phyloP scores from a whole-genome alignment of 2,113 vertebrate genomes.

The Eidolon helvum region DNA sequence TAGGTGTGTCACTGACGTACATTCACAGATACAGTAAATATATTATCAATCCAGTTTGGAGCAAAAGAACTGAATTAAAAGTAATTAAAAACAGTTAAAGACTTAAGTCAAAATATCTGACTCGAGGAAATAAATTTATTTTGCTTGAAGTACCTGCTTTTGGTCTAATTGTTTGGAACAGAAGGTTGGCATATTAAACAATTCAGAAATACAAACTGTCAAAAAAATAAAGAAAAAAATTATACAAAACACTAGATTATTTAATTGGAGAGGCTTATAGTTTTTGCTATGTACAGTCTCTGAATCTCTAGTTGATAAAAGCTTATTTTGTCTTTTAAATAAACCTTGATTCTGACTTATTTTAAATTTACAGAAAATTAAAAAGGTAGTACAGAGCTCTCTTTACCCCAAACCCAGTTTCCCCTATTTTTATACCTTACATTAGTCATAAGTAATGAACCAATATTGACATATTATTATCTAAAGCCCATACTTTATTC shows the following conservation, averaged over 20 bases:
- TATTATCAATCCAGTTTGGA: background rate
- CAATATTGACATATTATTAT: background rate
- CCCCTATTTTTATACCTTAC: background rate
- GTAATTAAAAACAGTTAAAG: background rate
- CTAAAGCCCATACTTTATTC: background rate
- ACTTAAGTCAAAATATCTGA: background rate
- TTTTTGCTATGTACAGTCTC: background rate
- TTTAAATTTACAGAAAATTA: background rate
- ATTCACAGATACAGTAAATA: background rate
- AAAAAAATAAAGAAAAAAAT: background rate
- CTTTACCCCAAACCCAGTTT: background rate
- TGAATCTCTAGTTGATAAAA: background rate
- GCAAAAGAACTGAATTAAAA: background rate
- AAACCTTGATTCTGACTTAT: background rate
- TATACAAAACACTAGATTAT: background rate
- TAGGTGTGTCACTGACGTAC: background rate
- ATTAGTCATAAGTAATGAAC: background rate
- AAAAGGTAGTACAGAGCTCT: background rate
- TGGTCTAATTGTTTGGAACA: background rate
- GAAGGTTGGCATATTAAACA: background rate
- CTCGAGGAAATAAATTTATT: background rate
- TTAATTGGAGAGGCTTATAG: background rate
- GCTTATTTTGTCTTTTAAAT: background rate
- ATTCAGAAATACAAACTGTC: slow-evolving; percentile 1
- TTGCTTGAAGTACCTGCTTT: background rate